Base-by-base conservation (phyloP, 2,797 vertebrate species). In the Arrhamphus sclerolepis region DNA sequence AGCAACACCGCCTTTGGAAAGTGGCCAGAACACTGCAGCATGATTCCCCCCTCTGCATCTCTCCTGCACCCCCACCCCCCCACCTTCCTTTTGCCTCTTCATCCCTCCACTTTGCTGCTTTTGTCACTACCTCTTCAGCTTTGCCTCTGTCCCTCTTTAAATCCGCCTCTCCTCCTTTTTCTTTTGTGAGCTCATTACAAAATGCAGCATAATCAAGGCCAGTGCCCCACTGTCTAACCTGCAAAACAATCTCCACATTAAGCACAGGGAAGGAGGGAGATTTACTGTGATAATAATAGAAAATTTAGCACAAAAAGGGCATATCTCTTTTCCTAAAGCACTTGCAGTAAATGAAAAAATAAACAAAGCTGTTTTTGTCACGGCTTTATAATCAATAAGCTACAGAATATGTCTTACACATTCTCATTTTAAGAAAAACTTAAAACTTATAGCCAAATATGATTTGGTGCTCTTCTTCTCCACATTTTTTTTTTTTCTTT, bases 1-100 rank as follows among this genome's bases (percentile, higher is more conserved):
- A 89, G 84, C 88, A 87, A 87, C 79, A 53, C 77, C 82, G 87
- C 68, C 78, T 81, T 87, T 89, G 90, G 89, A 90, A 72, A 75
- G 64, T 50, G 68, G 84, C 87, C 90, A 90, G 81, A 86, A 75
- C 69, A 72, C 87, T 89, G 87, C 83, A 88, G 78, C 74, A 79
- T 2, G 52, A 56, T 38, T 38, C 34, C 42, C 60, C 55, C 47
- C 54, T 44, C 62, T 57, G 22, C 59, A 19, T 69, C 66, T 63
- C 47, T 44, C 49, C 64, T 5, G 5, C 26, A 14, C 11, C 14
- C 50, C 42, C 43, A 46, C 28, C n/a, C 1, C 40, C 19, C 31
- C n/a, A n/a, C n/a, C 48, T 51, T 44, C 26, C 19, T 17, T 47
- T 46, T 22, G 3, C 34, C 50, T 53, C 49, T 21, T 22, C 40